Conservation (phyloP, 2,113 vertebrate species). For the Cyanocitta stelleri region DNA sequence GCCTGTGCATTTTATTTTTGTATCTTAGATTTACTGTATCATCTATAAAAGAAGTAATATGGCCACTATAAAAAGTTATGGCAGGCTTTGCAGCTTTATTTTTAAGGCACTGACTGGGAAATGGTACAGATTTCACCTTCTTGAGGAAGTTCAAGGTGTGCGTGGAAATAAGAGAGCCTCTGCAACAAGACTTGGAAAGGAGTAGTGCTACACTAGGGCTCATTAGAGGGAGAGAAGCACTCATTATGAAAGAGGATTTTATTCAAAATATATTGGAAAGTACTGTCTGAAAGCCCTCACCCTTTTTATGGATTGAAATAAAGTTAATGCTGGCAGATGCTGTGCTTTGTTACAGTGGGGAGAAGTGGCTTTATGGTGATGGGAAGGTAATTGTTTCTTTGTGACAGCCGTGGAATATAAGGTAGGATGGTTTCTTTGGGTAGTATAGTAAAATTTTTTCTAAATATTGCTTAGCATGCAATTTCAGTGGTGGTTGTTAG, state of each 20-base stretch:
- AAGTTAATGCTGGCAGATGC: neutral
- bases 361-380: neutral
- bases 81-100: neutral
- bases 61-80: neutral
- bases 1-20: neutral
- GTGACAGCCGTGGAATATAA: neutral
- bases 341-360: neutral
- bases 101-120: neutral
- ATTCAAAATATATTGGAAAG: neutral
- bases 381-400: neutral
- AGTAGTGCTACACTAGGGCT: neutral
- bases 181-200: neutral
- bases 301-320: neutral
- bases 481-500: neutral
- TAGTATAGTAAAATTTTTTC: neutral
- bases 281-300: neutral
- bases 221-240: neutral
- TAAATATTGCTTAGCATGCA: neutral
- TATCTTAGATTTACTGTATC: neutral
- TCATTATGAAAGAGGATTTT: neutral
- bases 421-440: neutral
- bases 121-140: neutral
- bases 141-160: neutral
- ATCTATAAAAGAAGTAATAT: constrained; percentile 10
- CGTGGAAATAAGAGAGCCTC: neutral